Base-by-base conservation (phyloP, 2,888 invertebrate species). In the Lamproptera curius region DNA sequence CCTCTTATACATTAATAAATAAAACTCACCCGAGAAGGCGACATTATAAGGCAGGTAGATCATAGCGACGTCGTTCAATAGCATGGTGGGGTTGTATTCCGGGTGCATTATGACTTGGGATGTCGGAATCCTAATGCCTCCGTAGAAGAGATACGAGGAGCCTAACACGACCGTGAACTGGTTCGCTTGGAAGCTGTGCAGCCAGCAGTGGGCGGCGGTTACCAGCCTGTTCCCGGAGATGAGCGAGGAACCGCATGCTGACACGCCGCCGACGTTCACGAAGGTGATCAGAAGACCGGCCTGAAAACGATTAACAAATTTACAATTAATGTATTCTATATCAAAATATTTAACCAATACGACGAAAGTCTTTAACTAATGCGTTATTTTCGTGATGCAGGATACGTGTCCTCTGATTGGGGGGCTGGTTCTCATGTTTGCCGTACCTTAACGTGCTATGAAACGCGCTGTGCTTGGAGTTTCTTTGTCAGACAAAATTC, bases 191-290 rank as follows among this genome's bases (percentile, higher is more conserved):
- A 59, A 59, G 5, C 9, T 0, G 23, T 77, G 75, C 44, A 54
- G 59, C 77, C 78, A 78, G 60, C 80, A 80, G 57, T 80, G 80
- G 9, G 79, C 79, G 0, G 79, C 78, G 0, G 80, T 80, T n/a
- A 76, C 61, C 11, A 73, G 54, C 0, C 75, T 65, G 52, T 57
- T 68, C 11, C 51, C 2, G 0, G 65, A 50, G 1, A 80, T 2
- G 1, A 80, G 59, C 0, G 74, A 65, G 0, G 75, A 65, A 0
- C 79, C 80, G 20, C 80, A 81, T 0, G 64, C 79, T 1, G 76
- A 76, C 15, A 56, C 57, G 0, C 72, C 72, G 1, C 58, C 40
- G 2, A 50, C 28, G 43, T 62, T 63, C 8, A 62, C 28, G 41
- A 79, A 58, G 15, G 50, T 62, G 51, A 80, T 77, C 9, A 79